Conservation (phyloP, 2,113 vertebrate genomes). For the Cyprinus carpio region DNA sequence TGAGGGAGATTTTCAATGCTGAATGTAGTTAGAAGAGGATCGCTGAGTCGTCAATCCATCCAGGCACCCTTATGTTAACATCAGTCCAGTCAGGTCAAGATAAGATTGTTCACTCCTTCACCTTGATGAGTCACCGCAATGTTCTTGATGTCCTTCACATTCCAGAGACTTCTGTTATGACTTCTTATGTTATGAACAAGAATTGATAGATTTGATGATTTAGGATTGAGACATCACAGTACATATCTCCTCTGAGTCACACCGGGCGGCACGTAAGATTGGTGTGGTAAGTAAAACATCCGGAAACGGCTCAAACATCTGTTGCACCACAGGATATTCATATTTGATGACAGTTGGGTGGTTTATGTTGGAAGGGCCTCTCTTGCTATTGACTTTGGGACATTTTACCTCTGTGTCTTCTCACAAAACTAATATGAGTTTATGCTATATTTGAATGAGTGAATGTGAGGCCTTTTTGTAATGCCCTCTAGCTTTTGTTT, state of each 20-base stretch:
- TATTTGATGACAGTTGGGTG: slow-evolving; percentile 32
- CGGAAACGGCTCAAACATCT: slow-evolving; percentile 35
- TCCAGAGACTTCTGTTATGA: neutral
- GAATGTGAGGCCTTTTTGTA: slow-evolving; percentile 3
- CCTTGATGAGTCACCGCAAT: slow-evolving; percentile 18
- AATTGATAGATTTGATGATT: slow-evolving; percentile 1
- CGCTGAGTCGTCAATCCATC: slow-evolving; percentile 51
- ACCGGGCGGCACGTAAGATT: neutral
- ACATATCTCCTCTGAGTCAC: slow-evolving; percentile 52
- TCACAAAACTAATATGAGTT: slow-evolving; percentile 29
- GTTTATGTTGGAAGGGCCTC: slow-evolving; percentile 45
- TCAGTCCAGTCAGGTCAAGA: slow-evolving; percentile 10
- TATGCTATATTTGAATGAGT: slow-evolving; percentile 7
- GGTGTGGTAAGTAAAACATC: slow-evolving; percentile 38
- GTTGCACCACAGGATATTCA: slow-evolving; percentile 25
- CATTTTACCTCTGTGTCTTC: slow-evolving; percentile 34
- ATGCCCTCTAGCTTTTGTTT: neutral
- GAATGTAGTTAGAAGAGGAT: slow-evolving; percentile 55
- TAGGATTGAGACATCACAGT: neutral
- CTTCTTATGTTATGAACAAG: slow-evolving; percentile 5
- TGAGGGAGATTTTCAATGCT: slow-evolving; percentile 57
- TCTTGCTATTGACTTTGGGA: slow-evolving; percentile 42
- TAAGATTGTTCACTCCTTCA: neutral
- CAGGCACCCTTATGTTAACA: slow-evolving; percentile 36
- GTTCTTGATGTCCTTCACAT: neutral